A percentile compares a stretch with the other conserved stretches of the same genome.
Evolutionary conservation across 2,888 invertebrate genomes (phyloP).

Genomic region (Euphydryas editha): DNA sequence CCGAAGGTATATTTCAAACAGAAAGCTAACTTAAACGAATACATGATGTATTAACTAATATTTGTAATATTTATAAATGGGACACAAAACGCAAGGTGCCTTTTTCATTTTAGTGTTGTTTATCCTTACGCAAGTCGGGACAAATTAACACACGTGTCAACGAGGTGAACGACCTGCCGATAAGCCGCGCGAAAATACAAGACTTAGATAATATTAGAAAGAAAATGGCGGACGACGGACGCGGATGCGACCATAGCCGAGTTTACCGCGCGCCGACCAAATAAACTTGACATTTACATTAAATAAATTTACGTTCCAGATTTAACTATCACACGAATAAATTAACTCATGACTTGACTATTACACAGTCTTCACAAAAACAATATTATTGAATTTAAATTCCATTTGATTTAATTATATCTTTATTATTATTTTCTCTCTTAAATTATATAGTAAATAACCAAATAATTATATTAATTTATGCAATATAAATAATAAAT

Average conservation of each 20-base stretch:
- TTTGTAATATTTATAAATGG: neutral
- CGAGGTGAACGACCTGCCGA: constrained; percentile 68
- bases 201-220: constrained; percentile 79
- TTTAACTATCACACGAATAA: neutral
- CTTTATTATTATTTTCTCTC: neutral
- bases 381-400: neutral
- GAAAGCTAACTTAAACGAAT: neutral
- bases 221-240: constrained; percentile 64
- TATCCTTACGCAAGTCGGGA: constrained; percentile 38
- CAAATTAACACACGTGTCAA: constrained; percentile 45
- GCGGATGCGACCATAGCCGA: constrained; percentile 46
- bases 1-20: neutral
- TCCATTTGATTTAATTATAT: too few relatives aligned
- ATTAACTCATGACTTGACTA: neutral
- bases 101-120: constrained; percentile 20
- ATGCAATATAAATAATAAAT: too few relatives aligned
- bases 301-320: neutral
- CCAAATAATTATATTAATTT: neutral
- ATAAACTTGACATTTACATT: constrained; percentile 22
- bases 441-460: neutral
- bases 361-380: neutral
- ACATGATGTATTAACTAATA: neutral
- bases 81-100: constrained; percentile 10
- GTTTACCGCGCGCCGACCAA: constrained; percentile 38
- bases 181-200: constrained; percentile 75